Conservation (phyloP, 2,888 invertebrate species). For the Branchellion lobata region DNA sequence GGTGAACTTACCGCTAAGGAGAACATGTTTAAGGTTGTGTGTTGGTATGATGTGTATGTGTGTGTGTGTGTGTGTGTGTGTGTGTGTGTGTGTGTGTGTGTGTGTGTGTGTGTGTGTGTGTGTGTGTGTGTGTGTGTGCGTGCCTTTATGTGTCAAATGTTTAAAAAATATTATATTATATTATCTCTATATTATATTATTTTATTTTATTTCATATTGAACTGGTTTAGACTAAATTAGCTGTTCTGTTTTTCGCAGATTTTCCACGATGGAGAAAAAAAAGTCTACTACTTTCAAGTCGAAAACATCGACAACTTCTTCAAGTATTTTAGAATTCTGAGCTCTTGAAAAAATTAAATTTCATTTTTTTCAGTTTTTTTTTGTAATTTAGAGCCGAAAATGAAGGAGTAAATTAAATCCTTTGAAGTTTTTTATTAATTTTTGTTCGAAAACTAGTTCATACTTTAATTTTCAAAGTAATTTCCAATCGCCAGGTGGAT, state of each 20-base stretch:
- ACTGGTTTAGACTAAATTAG: background rate
- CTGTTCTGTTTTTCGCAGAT: constrained; percentile 55
- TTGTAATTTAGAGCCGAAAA: no score
- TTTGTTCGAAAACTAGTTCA: background rate
- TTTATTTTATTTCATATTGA: constrained; percentile 12
- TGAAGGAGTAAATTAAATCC: no score
- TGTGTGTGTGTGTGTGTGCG: no score
- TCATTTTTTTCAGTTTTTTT: background rate
- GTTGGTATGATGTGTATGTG: no score
- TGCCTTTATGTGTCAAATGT: no score
- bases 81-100: no score
- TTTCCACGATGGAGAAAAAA: constrained; percentile 55
- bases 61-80: no score
- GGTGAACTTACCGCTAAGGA: constrained; percentile 56
- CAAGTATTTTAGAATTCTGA: constrained; percentile 9
- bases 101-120: no score
- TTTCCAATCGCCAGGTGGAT: constrained; percentile 33
- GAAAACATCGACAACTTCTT: constrained; percentile 56
- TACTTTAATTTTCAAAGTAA: no score
- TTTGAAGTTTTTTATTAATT: background rate
- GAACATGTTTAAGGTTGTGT: constrained; percentile 48
- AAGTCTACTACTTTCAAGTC: constrained; percentile 65
- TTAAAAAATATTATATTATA: background rate
- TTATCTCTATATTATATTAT: background rate
- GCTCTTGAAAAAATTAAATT: background rate